phyloP scores from a whole-genome alignment of 2,113 vertebrate species.

The Strix aluco region DNA sequence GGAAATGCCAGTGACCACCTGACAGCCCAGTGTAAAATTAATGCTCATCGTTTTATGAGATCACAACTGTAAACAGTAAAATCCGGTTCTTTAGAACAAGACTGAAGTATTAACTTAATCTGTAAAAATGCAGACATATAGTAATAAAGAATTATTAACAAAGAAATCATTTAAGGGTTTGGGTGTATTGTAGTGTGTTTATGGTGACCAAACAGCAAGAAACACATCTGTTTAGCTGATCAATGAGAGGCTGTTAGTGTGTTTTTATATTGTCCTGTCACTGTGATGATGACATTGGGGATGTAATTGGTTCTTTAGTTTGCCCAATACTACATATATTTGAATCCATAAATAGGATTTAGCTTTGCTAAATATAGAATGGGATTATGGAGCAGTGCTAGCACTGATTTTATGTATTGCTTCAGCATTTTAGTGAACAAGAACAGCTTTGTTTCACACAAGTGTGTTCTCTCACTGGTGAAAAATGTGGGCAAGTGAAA shows the following conservation, averaged over 20 bases:
- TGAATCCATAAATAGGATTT: conserved; percentile 25
- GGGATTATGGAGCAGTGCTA: background rate
- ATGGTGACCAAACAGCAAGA: background rate
- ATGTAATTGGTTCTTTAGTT: background rate
- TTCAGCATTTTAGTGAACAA: conserved; percentile 23
- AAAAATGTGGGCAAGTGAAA: background rate
- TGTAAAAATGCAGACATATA: background rate
- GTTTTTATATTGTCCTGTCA: background rate
- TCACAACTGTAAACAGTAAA: background rate
- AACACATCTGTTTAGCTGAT: background rate
- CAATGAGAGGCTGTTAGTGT: background rate
- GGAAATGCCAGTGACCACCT: background rate
- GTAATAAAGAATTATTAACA: conserved; percentile 19
- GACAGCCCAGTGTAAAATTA: conserved; percentile 15
- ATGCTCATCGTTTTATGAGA: background rate
- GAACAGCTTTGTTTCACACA: background rate
- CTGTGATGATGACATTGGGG: background rate
- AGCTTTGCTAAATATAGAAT: background rate
- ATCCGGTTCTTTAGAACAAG: background rate
- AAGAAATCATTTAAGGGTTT: background rate
- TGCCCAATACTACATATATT: background rate
- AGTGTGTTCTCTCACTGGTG: background rate
- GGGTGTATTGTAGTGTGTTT: background rate
- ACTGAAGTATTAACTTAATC: background rate
- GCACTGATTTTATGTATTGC: background rate